A percentile compares a stretch with the other conserved stretches of the same genome.
These are phyloP conservation scores for Cataglyphis altisquamis DNA, from an alignment of 2,888 invertebrate species.

Conservation along the genomic window DNA sequence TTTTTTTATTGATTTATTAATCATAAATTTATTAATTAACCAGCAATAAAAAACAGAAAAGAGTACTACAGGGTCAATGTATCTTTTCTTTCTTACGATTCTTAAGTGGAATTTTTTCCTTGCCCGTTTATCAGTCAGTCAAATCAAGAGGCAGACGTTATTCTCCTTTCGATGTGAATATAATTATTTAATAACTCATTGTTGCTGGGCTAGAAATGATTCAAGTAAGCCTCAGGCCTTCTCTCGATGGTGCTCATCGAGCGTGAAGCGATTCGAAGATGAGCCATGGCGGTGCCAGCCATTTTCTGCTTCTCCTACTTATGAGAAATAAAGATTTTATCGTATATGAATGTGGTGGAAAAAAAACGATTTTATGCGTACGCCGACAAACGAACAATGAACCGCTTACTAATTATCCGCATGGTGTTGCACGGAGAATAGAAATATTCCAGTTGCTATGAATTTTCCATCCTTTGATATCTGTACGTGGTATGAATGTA, in stretches of 20 bases:
- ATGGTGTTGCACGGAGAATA: slow-evolving; percentile 43
- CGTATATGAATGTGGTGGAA: slow-evolving; percentile 16
- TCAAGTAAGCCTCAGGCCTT: slow-evolving; percentile 33
- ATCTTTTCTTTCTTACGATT: slow-evolving; percentile 26
- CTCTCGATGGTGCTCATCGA: slow-evolving; percentile 40
- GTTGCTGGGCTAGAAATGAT: slow-evolving; percentile 66
- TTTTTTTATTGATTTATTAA: slow-evolving; percentile 1
- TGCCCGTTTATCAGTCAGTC: slow-evolving; percentile 51
- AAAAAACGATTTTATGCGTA: slow-evolving; percentile 44
- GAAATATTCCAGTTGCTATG: slow-evolving; percentile 29
- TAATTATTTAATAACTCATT: slow-evolving; percentile 76
- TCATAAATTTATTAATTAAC: neutral
- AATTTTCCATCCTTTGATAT: slow-evolving; percentile 29
- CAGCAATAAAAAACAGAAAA: slow-evolving; percentile 39
- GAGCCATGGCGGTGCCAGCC: slow-evolving; percentile 38
- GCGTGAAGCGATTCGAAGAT: slow-evolving; percentile 53
- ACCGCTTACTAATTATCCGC: slow-evolving; percentile 48
- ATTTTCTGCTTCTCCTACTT: slow-evolving; percentile 56
- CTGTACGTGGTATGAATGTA: slow-evolving; percentile 3
- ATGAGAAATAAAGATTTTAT: slow-evolving; percentile 50
- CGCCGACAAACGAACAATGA: slow-evolving; percentile 35
- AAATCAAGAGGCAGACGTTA: slow-evolving; percentile 65
- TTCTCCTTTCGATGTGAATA: slow-evolving; percentile 67
- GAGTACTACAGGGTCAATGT: slow-evolving; percentile 36
- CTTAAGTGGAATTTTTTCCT: slow-evolving; percentile 44